A percentile compares a stretch with the other conserved stretches of the same genome.
Conservation (phyloP, 2,888 invertebrate genomes). For the Rhingia campestris region DNA sequence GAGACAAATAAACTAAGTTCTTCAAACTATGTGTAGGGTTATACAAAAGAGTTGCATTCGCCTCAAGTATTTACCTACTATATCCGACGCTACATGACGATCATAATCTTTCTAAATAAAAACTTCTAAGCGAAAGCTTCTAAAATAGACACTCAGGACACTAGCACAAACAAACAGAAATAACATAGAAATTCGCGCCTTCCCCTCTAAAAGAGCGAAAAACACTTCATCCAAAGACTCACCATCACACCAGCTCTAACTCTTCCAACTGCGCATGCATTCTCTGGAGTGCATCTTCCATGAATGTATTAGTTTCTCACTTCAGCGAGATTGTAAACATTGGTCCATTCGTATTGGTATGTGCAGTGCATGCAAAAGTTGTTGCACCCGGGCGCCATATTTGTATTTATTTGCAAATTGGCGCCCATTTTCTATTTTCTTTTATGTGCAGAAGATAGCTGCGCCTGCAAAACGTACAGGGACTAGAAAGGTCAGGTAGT, state of each 20-base stretch:
- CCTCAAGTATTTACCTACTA: no score
- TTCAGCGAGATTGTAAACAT: slow-evolving; percentile 55
- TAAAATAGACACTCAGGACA: neutral
- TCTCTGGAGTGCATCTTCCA: neutral
- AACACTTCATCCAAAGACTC: neutral
- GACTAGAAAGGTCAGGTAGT: slow-evolving; percentile 64
- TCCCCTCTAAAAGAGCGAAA: neutral
- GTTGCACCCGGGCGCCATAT: slow-evolving; percentile 69
- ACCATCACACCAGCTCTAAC: neutral
- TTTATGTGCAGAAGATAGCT: slow-evolving; percentile 32
- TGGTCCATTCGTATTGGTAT: slow-evolving; percentile 29
- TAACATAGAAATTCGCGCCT: neutral
- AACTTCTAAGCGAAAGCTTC: neutral
- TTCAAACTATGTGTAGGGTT: no score
- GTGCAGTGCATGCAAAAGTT: slow-evolving; percentile 61
- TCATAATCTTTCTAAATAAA: neutral
- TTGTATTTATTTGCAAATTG: slow-evolving; percentile 63
- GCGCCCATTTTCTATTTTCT: slow-evolving; percentile 67
- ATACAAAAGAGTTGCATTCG: no score
- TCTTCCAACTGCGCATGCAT: slow-evolving; percentile 33
- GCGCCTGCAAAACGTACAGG: slow-evolving; percentile 36
- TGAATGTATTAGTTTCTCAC: slow-evolving; percentile 1
- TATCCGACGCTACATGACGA: no score
- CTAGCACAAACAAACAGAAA: neutral
- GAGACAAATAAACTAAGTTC: no score